Conservation (phyloP, 2,888 invertebrate species). For the Clepsis dumicolana region DNA sequence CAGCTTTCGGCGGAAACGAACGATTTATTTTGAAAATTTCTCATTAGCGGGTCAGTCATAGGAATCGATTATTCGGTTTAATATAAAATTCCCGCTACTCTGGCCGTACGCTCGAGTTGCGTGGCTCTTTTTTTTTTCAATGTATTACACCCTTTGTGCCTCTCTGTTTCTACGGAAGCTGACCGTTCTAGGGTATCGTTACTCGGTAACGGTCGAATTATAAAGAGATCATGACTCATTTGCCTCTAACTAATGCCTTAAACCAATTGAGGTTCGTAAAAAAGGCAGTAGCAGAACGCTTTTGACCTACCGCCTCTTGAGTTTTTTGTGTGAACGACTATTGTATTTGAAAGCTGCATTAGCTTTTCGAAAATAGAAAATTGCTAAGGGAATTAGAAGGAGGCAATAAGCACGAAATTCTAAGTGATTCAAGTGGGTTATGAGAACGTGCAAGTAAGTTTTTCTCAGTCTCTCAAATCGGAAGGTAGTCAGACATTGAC, state of each 20-base stretch:
- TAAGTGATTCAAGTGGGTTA: not conserved
- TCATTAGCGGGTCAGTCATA: constrained; percentile 14
- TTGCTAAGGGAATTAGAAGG: not conserved
- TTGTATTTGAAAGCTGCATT: not conserved
- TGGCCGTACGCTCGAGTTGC: constrained; percentile 6
- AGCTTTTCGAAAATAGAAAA: not conserved
- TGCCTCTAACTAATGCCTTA: constrained; percentile 1
- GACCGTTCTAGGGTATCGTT: constrained; percentile 20
- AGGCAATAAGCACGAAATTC: not conserved
- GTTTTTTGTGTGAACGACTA: not conserved
- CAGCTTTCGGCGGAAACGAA: constrained; percentile 17
- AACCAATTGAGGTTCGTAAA: not conserved
- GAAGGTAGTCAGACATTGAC: not conserved
- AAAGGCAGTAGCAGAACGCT: not conserved
- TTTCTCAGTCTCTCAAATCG: not conserved
- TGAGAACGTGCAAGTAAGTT: not conserved
- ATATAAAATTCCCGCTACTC: constrained; percentile 10
- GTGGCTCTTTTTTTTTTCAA: not conserved
- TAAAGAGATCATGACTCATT: constrained; percentile 37
- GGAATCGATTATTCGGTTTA: constrained; percentile 20
- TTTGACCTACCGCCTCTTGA: not conserved
- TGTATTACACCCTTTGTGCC: constrained; percentile 28
- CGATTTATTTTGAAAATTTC: constrained; percentile 21
- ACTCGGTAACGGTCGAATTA: constrained; percentile 31
- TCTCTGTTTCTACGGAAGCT: constrained; percentile 33